Evolutionary conservation across 2,113 vertebrate species (phyloP).

Genomic region (Cyphotilapia sp.): DNA sequence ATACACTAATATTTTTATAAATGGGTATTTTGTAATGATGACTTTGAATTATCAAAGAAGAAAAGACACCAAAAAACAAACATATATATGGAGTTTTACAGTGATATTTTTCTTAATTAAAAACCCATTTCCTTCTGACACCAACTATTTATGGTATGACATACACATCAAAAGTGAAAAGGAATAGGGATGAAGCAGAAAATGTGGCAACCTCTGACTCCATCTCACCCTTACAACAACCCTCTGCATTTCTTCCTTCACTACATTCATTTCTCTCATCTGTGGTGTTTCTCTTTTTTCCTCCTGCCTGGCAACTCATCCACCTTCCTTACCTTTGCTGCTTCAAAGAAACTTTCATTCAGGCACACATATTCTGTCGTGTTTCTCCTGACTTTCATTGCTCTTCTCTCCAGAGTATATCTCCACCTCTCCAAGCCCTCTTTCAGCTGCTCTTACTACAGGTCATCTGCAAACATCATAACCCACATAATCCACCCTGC

Average conservation of each 20-base stretch:
- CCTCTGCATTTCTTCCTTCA: background rate
- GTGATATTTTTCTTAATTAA: background rate
- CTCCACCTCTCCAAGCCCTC: background rate
- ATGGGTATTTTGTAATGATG: background rate
- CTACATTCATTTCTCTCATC: background rate
- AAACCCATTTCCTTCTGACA: background rate
- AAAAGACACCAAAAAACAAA: background rate
- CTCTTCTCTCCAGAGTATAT: background rate
- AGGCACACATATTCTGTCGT: fast-evolving
- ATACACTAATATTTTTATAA: background rate
- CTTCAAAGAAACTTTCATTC: background rate
- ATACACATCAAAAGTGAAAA: background rate
- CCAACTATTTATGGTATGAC: background rate
- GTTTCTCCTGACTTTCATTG: background rate
- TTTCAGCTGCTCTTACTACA: background rate
- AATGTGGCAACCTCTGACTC: background rate
- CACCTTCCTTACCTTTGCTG: background rate
- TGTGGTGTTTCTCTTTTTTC: background rate
- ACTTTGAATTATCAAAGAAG: background rate
- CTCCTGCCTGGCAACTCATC: background rate
- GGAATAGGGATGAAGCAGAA: background rate
- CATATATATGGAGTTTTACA: background rate
- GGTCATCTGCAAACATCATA: background rate
- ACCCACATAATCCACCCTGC: background rate
- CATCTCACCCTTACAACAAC: background rate